A percentile compares a stretch with the other conserved stretches of the same genome.
phyloP scores from a whole-genome alignment of 2,888 invertebrate genomes.

The Fragum sueziense region DNA sequence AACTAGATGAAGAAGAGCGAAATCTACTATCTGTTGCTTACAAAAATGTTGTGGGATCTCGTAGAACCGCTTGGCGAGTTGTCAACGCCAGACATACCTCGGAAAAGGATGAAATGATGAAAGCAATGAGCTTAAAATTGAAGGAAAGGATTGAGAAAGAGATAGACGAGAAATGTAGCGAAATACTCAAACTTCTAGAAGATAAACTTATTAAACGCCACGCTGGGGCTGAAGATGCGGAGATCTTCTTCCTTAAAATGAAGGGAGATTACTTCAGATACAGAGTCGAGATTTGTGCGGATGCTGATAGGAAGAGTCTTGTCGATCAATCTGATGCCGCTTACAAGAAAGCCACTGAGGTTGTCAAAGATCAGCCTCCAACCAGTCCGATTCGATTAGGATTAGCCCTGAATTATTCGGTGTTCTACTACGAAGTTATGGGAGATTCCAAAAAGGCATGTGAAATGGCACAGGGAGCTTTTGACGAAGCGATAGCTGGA shows the following conservation, averaged over 20 bases:
- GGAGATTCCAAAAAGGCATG: conserved; percentile 99
- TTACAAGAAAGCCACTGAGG: conserved; percentile 99
- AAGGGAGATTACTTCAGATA: conserved; percentile 99
- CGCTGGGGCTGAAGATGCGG: conserved; percentile 90
- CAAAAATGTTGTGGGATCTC: conserved; percentile 99
- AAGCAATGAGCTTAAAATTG: conserved; percentile 93
- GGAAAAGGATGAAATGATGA: conserved; percentile 44
- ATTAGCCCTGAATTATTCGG: conserved; percentile 99
- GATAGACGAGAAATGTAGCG: conserved; percentile 99
- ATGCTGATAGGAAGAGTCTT: conserved; percentile 84
- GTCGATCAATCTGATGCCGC: conserved; percentile 90
- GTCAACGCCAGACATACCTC: conserved; percentile 98
- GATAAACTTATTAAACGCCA: conserved; percentile 99
- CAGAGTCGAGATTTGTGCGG: conserved; percentile 99
- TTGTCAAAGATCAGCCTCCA: conserved; percentile 99
- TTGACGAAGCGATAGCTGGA: conserved; percentile 99
- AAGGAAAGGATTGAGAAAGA: conserved; percentile 99
- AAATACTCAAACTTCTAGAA: conserved; percentile 98
- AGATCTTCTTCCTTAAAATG: conserved; percentile 99
- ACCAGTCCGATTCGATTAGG: conserved; percentile 99
- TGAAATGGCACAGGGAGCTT: conserved; percentile 99
- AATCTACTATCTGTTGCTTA: conserved; percentile 99
- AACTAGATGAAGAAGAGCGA: conserved; percentile 97
- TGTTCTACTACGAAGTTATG: conserved; percentile 99
- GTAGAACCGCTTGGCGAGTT: conserved; percentile 98